Evolutionary conservation across 1,140 invertebrate species (phyloP).

Genomic region (Drosophila pseudoananassae): DNA sequence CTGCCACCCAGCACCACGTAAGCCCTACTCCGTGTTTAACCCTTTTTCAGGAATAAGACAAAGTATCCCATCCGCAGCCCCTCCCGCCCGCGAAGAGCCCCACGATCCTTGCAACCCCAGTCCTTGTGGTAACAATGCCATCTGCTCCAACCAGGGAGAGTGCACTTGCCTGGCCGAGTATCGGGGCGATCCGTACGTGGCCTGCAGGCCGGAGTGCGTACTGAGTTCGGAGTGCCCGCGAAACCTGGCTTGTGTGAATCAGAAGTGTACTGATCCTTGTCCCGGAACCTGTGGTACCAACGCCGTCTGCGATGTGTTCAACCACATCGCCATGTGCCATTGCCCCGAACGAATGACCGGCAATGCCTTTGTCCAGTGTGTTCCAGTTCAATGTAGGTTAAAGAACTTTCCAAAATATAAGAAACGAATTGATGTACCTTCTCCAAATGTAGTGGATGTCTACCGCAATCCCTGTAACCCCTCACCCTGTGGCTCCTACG

Average conservation of each 20-base stretch:
- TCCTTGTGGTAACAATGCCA: slow-evolving; percentile 86
- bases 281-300: slow-evolving; percentile 89
- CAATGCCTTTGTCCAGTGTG: slow-evolving; percentile 89
- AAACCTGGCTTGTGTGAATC: slow-evolving; percentile 89
- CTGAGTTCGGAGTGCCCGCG: slow-evolving; percentile 92
- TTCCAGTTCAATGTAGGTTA: slow-evolving; percentile 85
- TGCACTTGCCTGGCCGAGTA: slow-evolving; percentile 88
- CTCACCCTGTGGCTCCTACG: slow-evolving; percentile 90
- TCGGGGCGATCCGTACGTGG: slow-evolving; percentile 87
- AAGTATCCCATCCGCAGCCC: slow-evolving; percentile 46
- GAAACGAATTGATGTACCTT: slow-evolving; percentile 9
- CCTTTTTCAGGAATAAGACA: slow-evolving; percentile 1
- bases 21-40: slow-evolving; percentile 39
- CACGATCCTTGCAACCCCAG: slow-evolving; percentile 85
- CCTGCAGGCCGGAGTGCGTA: slow-evolving; percentile 92
- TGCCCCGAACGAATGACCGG: slow-evolving; percentile 89
- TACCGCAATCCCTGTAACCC: slow-evolving; percentile 87
- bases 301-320: slow-evolving; percentile 91
- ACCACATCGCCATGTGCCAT: slow-evolving; percentile 91
- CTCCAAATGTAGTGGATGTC: slow-evolving; percentile 46
- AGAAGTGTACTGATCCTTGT: slow-evolving; percentile 91
- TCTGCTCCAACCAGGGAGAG: slow-evolving; percentile 90
- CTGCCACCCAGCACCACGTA: slow-evolving; percentile 85
- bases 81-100: slow-evolving; percentile 76
- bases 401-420: not conserved